phyloP scores from a whole-genome alignment of 1,140 invertebrate genomes.

The Bombyx mandarina region DNA sequence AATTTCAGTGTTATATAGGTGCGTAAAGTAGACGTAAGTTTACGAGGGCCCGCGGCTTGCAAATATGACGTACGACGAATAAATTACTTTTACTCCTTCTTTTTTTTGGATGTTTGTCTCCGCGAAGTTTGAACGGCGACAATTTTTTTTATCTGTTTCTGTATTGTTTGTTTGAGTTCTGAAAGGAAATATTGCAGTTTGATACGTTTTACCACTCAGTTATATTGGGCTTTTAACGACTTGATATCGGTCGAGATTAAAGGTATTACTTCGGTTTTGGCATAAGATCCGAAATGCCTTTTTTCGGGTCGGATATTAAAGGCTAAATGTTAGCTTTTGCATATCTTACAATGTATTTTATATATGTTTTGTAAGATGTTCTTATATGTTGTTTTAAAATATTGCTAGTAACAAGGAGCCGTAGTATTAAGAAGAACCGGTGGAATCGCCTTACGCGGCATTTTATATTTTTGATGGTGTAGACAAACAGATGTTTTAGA shows the following conservation, averaged over 20 bases:
- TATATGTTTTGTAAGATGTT: no score
- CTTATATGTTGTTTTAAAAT: no score
- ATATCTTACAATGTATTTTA: no score
- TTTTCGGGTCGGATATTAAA: no score
- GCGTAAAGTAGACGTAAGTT: slow-evolving; percentile 21
- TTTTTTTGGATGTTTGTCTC: slow-evolving; percentile 15
- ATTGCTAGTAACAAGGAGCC: no score
- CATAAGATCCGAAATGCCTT: no score
- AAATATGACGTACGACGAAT: slow-evolving; percentile 24
- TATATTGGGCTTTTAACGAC: slow-evolving; percentile 12
- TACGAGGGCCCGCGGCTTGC: slow-evolving; percentile 14
- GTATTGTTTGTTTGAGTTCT: slow-evolving; percentile 14
- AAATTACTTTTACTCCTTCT: slow-evolving; percentile 19
- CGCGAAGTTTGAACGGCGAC: slow-evolving; percentile 7
- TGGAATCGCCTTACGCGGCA: no score
- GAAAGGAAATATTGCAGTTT: slow-evolving; percentile 20
- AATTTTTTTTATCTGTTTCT: slow-evolving; percentile 16
- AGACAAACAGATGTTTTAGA: no score
- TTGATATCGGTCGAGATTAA: slow-evolving; percentile 1
- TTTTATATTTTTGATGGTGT: no score
- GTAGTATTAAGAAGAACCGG: no score
- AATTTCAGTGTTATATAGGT: slow-evolving; percentile 15
- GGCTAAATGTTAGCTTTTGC: no score
- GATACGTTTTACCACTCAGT: slow-evolving; percentile 17
- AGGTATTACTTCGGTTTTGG: no score